These are phyloP conservation scores for Trididemnum miniatum DNA, from an alignment of 23 tunicate genomes.

Conservation along the genomic window DNA sequence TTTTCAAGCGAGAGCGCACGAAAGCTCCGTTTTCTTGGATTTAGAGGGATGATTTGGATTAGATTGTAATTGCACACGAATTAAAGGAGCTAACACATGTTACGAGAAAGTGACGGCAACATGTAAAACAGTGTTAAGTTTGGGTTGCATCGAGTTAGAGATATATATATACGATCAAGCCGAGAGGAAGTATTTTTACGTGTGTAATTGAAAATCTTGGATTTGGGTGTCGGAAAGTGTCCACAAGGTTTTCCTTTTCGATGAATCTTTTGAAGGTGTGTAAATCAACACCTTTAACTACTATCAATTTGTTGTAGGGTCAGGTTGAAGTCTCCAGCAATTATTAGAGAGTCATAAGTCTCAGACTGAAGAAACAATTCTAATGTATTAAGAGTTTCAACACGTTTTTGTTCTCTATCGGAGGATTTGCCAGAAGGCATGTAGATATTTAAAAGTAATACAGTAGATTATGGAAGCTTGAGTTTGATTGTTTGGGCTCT, in stretches of 20 bases:
- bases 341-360: neutral
- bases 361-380: neutral
- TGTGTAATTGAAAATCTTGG: no score
- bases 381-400: neutral
- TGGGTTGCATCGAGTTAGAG: neutral
- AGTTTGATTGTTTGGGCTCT: neutral
- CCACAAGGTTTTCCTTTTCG: no score
- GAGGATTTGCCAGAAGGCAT: neutral
- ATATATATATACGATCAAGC: neutral
- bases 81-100: neutral
- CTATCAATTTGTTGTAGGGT: neutral
- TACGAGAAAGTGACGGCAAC: neutral
- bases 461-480: neutral
- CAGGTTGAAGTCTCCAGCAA: constrained; percentile 13
- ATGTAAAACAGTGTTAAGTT: neutral
- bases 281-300: neutral
- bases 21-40: neutral
- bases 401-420: neutral
- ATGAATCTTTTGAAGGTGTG: no score
- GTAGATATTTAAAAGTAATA: neutral
- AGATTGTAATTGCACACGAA: neutral
- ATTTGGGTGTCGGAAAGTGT: no score
- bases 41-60: neutral
- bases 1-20: neutral
- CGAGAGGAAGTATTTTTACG: neutral